phyloP scores from a whole-genome alignment of 2,888 invertebrate genomes.

The Ophioninae sp. region DNA sequence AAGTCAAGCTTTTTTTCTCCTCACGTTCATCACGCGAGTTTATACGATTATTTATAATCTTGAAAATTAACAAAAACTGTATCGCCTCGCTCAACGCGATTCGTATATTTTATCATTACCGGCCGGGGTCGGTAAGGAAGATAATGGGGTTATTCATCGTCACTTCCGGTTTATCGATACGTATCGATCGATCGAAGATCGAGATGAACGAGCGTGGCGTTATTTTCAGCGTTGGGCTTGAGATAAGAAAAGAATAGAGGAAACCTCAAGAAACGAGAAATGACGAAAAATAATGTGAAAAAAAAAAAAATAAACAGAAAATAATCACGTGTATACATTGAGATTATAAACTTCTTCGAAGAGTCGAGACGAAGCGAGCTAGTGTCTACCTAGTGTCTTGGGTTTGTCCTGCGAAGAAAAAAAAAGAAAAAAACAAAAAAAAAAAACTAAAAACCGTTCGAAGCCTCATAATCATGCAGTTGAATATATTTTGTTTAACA shows the following conservation, averaged over 20 bases:
- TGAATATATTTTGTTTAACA: no score
- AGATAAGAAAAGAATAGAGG: neutral
- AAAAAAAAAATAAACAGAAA: conserved; percentile 2
- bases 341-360: conserved; percentile 13
- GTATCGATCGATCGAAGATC: no score
- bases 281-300: neutral
- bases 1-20: no score
- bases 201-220: no score
- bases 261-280: neutral
- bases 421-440: conserved; percentile 25
- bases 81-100: neutral
- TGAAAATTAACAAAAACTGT: neutral
- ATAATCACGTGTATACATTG: conserved; percentile 29
- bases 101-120: neutral
- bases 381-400: conserved; percentile 19
- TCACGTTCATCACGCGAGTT: neutral
- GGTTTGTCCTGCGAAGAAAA: conserved; percentile 3
- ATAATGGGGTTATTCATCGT: no score
- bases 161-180: no score
- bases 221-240: no score
- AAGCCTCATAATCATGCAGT: conserved; percentile 24
- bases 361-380: conserved; percentile 13
- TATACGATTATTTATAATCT: neutral
- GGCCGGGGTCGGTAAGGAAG: no score
- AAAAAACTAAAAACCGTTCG: no score